These are phyloP conservation scores for Corythaeola cristata DNA, from an alignment of 2,113 vertebrate genomes.

Conservation along the genomic window DNA sequence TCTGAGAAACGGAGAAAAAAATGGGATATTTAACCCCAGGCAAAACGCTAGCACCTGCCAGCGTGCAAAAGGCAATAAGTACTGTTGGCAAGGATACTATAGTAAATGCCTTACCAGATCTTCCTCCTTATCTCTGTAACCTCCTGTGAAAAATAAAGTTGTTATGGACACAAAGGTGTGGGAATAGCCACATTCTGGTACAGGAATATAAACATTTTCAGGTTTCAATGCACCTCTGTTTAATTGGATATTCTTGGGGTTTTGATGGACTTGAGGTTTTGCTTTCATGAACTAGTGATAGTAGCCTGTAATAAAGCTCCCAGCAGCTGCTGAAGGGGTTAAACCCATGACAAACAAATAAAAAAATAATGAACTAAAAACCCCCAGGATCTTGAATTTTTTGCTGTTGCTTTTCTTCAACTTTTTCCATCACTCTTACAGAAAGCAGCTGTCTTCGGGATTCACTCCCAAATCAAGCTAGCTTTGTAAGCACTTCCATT, in stretches of 20 bases:
- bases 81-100: not conserved
- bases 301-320: not conserved
- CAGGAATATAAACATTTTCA: not conserved
- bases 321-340: not conserved
- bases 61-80: not conserved
- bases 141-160: not conserved
- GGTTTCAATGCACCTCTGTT: not conserved
- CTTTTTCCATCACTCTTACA: not conserved
- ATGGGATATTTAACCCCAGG: not conserved
- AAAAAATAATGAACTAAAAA: not conserved
- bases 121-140: not conserved
- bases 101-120: not conserved
- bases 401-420: not conserved
- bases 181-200: not conserved
- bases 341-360: not conserved
- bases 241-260: not conserved
- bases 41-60: not conserved
- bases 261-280: not conserved
- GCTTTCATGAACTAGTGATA: not conserved
- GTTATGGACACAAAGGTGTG: rapidly evolving
- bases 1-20: not conserved
- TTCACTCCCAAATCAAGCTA: conserved; percentile 27
- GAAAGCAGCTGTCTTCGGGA: conserved; percentile 50
- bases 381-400: not conserved
- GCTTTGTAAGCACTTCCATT: conserved; percentile 55